These are phyloP conservation scores for Parnassius glacialis DNA, from an alignment of 2,888 invertebrate genomes.

Conservation along the genomic window DNA sequence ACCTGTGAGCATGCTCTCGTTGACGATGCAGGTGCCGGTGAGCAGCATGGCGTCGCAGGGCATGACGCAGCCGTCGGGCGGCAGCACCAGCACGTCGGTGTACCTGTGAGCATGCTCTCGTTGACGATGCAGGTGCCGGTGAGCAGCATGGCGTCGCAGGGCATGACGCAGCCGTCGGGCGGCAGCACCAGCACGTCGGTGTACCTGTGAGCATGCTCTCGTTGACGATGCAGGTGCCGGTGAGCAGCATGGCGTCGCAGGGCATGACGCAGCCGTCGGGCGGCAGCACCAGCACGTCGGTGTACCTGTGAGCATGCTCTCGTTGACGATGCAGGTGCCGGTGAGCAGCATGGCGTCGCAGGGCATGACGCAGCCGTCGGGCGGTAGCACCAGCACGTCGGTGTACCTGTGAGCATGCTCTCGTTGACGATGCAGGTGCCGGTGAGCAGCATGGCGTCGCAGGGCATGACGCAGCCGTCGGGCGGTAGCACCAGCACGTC, in stretches of 20 bases:
- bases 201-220: conserved; percentile 96
- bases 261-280: conserved; percentile 88
- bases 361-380: conserved; percentile 87
- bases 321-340: conserved; percentile 95
- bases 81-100: conserved; percentile 88
- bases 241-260: conserved; percentile 92
- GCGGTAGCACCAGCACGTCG: conserved; percentile 90
- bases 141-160: conserved; percentile 92
- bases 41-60: conserved; percentile 92
- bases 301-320: conserved; percentile 94
- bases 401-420: conserved; percentile 92
- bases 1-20: conserved; percentile 97
- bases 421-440: conserved; percentile 97
- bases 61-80: conserved; percentile 88
- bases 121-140: conserved; percentile 95
- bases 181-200: conserved; percentile 90
- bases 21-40: conserved; percentile 94
- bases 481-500: conserved; percentile 91
- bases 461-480: conserved; percentile 88
- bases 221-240: conserved; percentile 95
- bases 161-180: conserved; percentile 87
- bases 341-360: conserved; percentile 93
- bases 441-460: conserved; percentile 91
- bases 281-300: conserved; percentile 90
- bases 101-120: conserved; percentile 96